These are phyloP conservation scores for Dasyurus viverrinus DNA, from an alignment of 2,113 vertebrate genomes.

Conservation along the genomic window DNA sequence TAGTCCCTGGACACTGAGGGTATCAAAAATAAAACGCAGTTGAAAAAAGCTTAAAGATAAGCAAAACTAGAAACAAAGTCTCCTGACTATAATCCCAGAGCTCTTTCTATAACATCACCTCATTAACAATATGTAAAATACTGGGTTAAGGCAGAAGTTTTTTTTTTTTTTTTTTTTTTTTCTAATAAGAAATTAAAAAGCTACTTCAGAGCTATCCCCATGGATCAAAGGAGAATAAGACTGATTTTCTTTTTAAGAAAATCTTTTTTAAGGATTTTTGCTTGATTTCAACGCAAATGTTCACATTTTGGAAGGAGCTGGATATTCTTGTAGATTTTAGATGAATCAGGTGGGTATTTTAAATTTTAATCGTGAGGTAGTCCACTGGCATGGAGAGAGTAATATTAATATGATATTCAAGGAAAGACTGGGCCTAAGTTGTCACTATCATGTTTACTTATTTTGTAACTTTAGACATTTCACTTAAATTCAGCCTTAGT, in stretches of 20 bases:
- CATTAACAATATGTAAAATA: not conserved
- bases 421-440: not conserved
- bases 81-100: not conserved
- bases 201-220: not conserved
- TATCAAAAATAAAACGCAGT: not conserved
- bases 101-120: not conserved
- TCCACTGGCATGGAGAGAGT: not conserved
- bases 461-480: not conserved
- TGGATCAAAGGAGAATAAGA: not conserved
- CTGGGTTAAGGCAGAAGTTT: not conserved
- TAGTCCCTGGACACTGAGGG: not conserved
- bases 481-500: not conserved
- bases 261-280: not conserved
- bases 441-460: not conserved
- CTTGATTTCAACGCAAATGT: not conserved
- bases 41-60: not conserved
- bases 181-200: not conserved
- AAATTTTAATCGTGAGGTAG: not conserved
- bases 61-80: not conserved
- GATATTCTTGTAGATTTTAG: not conserved
- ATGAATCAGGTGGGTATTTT: not conserved
- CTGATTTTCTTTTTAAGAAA: not conserved
- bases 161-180: rapidly evolving
- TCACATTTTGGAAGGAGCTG: not conserved
- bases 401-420: not conserved